phyloP scores from a whole-genome alignment of 2,797 vertebrate genomes.

The Acanthornis magna region DNA sequence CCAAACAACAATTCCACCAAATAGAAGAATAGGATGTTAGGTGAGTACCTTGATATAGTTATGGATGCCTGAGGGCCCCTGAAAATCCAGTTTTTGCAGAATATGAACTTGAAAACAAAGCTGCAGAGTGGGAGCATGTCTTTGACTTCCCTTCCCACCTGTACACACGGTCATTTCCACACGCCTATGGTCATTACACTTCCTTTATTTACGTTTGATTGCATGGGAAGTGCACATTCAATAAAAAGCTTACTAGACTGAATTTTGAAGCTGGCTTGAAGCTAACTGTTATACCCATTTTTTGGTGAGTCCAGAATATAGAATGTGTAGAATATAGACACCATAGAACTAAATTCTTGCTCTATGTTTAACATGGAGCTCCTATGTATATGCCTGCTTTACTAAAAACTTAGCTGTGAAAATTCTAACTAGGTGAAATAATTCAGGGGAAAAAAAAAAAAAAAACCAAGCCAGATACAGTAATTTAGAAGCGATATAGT shows the following conservation, averaged over 20 bases:
- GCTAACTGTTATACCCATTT: not conserved
- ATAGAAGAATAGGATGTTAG: not conserved
- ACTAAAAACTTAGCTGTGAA: not conserved
- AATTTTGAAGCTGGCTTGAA: not conserved
- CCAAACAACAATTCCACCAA: not conserved
- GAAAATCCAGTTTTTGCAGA: not conserved
- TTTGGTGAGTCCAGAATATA: not conserved
- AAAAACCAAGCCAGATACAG: not conserved
- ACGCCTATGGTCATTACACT: not conserved
- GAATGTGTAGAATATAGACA: not conserved
- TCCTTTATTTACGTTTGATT: not conserved
- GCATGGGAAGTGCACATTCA: not conserved
- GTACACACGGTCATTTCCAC: not conserved
- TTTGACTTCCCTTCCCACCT: not conserved
- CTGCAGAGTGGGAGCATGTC: not conserved
- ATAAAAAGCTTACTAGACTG: not conserved
- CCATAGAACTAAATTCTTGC: not conserved
- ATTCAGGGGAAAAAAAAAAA: not conserved
- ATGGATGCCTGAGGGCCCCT: rapidly evolving
- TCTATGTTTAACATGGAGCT: not conserved
- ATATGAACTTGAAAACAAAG: not conserved
- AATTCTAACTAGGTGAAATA: not conserved
- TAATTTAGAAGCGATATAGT: not conserved
- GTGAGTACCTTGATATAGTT: not conserved
- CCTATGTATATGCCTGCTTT: not conserved